A percentile compares a stretch with the other conserved stretches of the same genome.
Conservation (phyloP, 2,888 invertebrate genomes). For the Rhagophthalmus giganteus region DNA sequence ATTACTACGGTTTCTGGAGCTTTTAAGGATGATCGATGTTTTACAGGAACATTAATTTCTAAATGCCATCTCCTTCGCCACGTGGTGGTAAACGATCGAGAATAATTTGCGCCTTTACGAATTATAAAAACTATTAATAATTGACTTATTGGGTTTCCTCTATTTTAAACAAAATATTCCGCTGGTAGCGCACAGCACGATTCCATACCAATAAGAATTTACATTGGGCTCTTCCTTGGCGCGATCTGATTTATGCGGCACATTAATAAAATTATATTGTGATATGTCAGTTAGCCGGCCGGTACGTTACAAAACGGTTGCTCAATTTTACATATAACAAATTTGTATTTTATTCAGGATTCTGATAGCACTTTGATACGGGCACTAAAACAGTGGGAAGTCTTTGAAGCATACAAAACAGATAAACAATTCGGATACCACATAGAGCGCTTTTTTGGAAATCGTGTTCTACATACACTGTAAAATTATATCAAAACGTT, state of each 20-base stretch:
- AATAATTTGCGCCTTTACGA: constrained; percentile 20
- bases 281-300: constrained; percentile 38
- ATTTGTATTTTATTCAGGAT: constrained; percentile 52
- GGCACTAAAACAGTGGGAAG: constrained; percentile 42
- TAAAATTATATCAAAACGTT: too few relatives aligned
- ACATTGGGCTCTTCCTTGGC: constrained; percentile 40
- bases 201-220: constrained; percentile 37
- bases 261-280: constrained; percentile 47
- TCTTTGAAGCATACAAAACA: constrained; percentile 41
- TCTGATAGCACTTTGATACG: constrained; percentile 48
- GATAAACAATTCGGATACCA: constrained; percentile 26
- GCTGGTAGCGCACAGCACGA: constrained; percentile 28
- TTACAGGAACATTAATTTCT: constrained; percentile 16
- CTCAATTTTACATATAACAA: constrained; percentile 47
- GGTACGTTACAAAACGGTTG: constrained; percentile 31
- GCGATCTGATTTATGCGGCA: constrained; percentile 43
- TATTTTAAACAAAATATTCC: constrained; percentile 17
- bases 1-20: too few relatives aligned
- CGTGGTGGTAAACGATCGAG: constrained; percentile 20
- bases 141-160: constrained; percentile 17
- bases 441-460: constrained; percentile 13
- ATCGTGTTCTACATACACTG: constrained; percentile 14
- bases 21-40: constrained; percentile 6
- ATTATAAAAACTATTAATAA: constrained; percentile 21
- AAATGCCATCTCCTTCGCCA: constrained; percentile 7